These are phyloP conservation scores for Laspeyria flexula DNA, from an alignment of 2,888 invertebrate species.

Conservation along the genomic window DNA sequence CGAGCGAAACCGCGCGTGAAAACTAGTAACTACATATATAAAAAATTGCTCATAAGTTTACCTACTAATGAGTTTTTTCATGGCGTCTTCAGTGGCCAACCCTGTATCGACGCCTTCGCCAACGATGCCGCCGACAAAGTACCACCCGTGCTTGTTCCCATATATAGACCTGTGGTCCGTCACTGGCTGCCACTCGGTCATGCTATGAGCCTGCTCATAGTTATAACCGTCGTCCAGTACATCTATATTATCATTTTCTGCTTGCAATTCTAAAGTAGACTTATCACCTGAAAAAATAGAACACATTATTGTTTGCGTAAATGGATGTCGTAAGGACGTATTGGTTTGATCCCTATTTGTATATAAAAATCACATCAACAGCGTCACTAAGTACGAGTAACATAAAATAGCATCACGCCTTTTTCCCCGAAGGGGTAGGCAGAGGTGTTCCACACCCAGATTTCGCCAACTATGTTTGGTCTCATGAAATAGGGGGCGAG, in stretches of 20 bases:
- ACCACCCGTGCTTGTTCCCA: constrained; percentile 92
- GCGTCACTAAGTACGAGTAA: too few species aligned
- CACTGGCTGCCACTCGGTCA: constrained; percentile 86
- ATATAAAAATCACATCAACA: too few species aligned
- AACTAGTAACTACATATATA: constrained; percentile 43
- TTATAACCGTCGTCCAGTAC: constrained; percentile 69
- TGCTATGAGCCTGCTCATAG: constrained; percentile 73
- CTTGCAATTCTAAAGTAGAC: constrained; percentile 55
- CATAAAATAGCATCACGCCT: too few species aligned
- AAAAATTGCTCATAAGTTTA: constrained; percentile 82
- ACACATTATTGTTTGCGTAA: too few species aligned
- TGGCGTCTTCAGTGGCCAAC: constrained; percentile 89
- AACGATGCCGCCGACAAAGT: constrained; percentile 93
- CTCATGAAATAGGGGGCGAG: too few species aligned
- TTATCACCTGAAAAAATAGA: constrained; percentile 59
- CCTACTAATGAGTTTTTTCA: constrained; percentile 93
- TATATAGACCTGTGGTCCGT: constrained; percentile 87
- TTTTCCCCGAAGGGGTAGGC: too few species aligned
- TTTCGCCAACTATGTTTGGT: too few species aligned
- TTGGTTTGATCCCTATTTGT: too few species aligned
- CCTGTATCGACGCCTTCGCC: constrained; percentile 89
- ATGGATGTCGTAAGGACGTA: too few species aligned
- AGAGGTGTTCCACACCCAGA: too few species aligned
- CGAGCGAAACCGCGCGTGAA: background rate
- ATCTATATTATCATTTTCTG: constrained; percentile 61